Percentiles rank a stretch among this genome's conserved stretches.
Conservation (phyloP, 2,113 vertebrate genomes). For the Aramus guarauna region DNA sequence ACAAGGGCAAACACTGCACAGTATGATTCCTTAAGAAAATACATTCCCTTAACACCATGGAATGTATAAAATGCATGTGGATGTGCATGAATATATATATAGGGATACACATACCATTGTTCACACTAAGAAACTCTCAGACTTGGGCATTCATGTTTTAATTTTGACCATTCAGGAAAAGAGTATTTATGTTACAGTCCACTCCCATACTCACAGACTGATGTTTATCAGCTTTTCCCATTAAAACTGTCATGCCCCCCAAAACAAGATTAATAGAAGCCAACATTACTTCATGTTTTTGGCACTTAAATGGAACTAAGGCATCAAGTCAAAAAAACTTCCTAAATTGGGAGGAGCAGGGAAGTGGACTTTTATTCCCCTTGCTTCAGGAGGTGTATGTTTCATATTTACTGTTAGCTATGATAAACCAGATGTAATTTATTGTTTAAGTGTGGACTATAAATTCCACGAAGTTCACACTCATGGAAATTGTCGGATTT, state of each 20-base stretch:
- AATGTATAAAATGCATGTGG: constrained; percentile 28
- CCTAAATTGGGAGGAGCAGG: constrained; percentile 44
- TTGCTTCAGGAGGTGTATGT: background rate
- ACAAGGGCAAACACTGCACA: constrained; percentile 35
- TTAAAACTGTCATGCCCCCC: constrained; percentile 73
- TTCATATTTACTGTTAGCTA: constrained; percentile 38
- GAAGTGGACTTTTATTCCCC: constrained; percentile 22
- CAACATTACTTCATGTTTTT: constrained; percentile 73
- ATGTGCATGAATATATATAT: background rate
- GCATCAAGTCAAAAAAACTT: constrained; percentile 61
- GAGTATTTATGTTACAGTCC: constrained; percentile 70
- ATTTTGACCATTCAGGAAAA: constrained; percentile 57
- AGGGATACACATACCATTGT: constrained; percentile 40
- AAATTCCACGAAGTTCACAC: constrained; percentile 1
- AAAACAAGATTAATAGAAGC: constrained; percentile 74
- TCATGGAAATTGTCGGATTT: background rate
- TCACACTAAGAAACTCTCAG: constrained; percentile 27
- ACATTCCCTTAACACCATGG: constrained; percentile 14
- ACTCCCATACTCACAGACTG: constrained; percentile 73
- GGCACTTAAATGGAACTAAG: constrained; percentile 69
- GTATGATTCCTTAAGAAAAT: constrained; percentile 39
- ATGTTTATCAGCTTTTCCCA: constrained; percentile 76
- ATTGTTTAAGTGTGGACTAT: background rate
- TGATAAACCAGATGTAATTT: constrained; percentile 46
- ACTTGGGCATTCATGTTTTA: constrained; percentile 51